A percentile compares a stretch with the other conserved stretches of the same genome.
Evolutionary conservation across 2,888 invertebrate genomes (phyloP).

Genomic region (Plutella xylostella): DNA sequence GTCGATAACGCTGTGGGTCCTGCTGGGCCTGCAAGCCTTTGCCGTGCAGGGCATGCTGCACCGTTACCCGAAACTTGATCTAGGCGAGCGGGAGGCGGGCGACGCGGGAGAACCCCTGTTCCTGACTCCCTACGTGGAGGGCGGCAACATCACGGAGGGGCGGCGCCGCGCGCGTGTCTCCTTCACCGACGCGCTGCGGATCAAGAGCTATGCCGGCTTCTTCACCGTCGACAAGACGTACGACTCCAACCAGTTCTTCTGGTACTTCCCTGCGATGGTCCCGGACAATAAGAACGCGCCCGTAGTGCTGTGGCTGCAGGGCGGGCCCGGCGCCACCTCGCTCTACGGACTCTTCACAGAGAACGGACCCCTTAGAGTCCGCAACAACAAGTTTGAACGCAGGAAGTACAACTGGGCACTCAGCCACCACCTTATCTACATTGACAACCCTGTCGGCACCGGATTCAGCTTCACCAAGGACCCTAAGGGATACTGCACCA

Average conservation of each 20-base stretch:
- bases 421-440: conserved; percentile 84
- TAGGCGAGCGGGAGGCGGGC: conserved; percentile 36
- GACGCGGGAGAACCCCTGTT: conserved; percentile 74
- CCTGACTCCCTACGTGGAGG: conserved; percentile 79
- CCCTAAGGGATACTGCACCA: conserved; percentile 80
- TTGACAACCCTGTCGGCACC: conserved; percentile 94
- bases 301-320: conserved; percentile 87
- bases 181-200: conserved; percentile 68
- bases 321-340: conserved; percentile 86
- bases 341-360: conserved; percentile 86
- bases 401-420: conserved; percentile 85
- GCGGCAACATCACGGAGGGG: conserved; percentile 76
- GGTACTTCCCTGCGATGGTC: conserved; percentile 86
- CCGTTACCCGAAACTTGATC: conserved; percentile 40
- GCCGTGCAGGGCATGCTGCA: too few species aligned
- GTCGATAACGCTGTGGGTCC: too few species aligned
- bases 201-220: conserved; percentile 83
- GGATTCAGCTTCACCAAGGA: conserved; percentile 90
- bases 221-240: conserved; percentile 83
- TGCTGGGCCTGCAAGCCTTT: too few species aligned
- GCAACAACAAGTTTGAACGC: conserved; percentile 51
- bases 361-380: conserved; percentile 76
- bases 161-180: conserved; percentile 65
- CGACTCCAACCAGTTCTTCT: conserved; percentile 90
- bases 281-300: conserved; percentile 69